Conservation (phyloP, 2,888 invertebrate genomes). For the Linnaemya tessellans region DNA sequence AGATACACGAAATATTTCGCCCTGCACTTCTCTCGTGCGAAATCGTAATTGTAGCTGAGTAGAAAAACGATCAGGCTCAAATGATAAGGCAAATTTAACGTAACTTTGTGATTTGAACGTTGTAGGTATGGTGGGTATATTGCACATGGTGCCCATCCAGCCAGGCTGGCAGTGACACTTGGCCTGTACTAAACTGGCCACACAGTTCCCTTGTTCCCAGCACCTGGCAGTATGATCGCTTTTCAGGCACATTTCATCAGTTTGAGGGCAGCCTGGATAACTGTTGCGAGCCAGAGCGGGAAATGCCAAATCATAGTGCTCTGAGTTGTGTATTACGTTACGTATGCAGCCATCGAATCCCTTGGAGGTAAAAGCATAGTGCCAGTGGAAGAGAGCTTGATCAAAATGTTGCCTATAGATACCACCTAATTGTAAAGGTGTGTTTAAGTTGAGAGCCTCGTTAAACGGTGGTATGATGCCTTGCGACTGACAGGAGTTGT, state of each 20-base stretch:
- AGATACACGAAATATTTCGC: slow-evolving; percentile 96
- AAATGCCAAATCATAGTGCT: slow-evolving; percentile 96
- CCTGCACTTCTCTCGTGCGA: slow-evolving; percentile 95
- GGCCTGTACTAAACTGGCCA: slow-evolving; percentile 93
- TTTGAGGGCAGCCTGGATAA: slow-evolving; percentile 94
- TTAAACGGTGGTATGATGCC: slow-evolving; percentile 97
- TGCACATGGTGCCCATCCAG: slow-evolving; percentile 95
- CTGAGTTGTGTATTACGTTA: slow-evolving; percentile 97
- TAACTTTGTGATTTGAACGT: slow-evolving; percentile 97
- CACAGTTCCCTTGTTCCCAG: slow-evolving; percentile 96
- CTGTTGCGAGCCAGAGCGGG: slow-evolving; percentile 94
- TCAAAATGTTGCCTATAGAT: slow-evolving; percentile 94
- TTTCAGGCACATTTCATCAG: slow-evolving; percentile 94
- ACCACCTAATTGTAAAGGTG: slow-evolving; percentile 96
- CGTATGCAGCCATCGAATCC: slow-evolving; percentile 98
- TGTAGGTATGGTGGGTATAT: slow-evolving; percentile 92
- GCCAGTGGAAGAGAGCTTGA: slow-evolving; percentile 94
- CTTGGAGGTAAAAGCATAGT: slow-evolving; percentile 93
- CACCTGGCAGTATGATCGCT: slow-evolving; percentile 93
- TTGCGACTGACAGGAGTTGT: slow-evolving; percentile 93
- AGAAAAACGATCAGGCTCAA: slow-evolving; percentile 95
- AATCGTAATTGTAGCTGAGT: slow-evolving; percentile 96
- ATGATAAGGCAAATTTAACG: slow-evolving; percentile 96
- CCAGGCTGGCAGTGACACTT: slow-evolving; percentile 97
- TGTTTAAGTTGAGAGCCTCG: slow-evolving; percentile 96